A percentile compares a stretch with the other conserved stretches of the same genome.
Conservation (phyloP, 2,888 invertebrate genomes). For the Drosophila cognata region DNA sequence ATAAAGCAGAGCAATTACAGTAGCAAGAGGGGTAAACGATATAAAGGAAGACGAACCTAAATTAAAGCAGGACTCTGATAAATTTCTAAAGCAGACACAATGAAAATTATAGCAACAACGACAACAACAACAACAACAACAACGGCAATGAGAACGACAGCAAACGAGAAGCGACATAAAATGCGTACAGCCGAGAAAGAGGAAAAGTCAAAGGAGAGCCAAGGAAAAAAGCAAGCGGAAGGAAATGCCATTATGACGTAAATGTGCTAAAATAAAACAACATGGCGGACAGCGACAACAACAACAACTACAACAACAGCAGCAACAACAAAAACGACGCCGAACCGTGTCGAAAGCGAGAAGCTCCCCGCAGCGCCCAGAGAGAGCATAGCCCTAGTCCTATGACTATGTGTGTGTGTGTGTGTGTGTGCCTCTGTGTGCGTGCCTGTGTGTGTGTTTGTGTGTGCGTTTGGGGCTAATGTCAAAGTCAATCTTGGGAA, state of each 20-base stretch:
- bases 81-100: slow-evolving; percentile 67
- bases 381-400: slow-evolving; percentile 41
- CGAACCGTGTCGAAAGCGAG: slow-evolving; percentile 73
- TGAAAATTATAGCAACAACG: slow-evolving; percentile 60
- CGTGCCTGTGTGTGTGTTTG: slow-evolving; percentile 27
- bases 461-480: slow-evolving; percentile 74
- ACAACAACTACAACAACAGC: slow-evolving; percentile 12
- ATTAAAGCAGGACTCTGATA: slow-evolving; percentile 59
- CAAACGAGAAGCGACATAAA: slow-evolving; percentile 54
- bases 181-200: slow-evolving; percentile 62
- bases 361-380: slow-evolving; percentile 53
- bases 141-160: slow-evolving; percentile 6
- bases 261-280: slow-evolving; percentile 82
- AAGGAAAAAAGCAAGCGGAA: slow-evolving; percentile 65
- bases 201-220: slow-evolving; percentile 65
- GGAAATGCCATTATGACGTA: slow-evolving; percentile 82
- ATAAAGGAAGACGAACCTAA: slow-evolving; percentile 56
- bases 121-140: slow-evolving; percentile 13
- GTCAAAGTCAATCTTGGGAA: slow-evolving; percentile 82
- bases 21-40: slow-evolving; percentile 34
- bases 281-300: slow-evolving; percentile 74
- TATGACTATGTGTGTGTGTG: background rate
- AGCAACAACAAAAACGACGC: slow-evolving; percentile 31
- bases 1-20: slow-evolving; percentile 71
- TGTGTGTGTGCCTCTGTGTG: slow-evolving; percentile 41